Evolutionary conservation across 1,140 invertebrate genomes (phyloP).

Genomic region (Phenacoccus solenopsis): DNA sequence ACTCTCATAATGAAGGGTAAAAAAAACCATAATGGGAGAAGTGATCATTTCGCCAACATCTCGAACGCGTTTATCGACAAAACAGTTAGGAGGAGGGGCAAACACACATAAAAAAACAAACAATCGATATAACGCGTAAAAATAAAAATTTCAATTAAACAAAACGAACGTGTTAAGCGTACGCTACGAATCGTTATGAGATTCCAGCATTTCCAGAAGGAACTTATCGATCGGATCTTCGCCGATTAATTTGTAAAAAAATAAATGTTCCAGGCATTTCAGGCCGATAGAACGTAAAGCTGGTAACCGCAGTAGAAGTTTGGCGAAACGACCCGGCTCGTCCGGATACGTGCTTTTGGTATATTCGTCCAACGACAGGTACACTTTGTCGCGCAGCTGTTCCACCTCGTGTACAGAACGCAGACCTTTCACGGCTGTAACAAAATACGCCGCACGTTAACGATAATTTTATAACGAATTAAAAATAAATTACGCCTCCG

Average conservation of each 20-base stretch:
- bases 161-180: not conserved
- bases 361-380: constrained; percentile 88
- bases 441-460: no score
- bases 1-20: no score
- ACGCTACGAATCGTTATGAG: constrained; percentile 24
- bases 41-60: not conserved
- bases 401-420: constrained; percentile 72
- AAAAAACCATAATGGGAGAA: not conserved
- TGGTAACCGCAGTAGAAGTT: constrained; percentile 81
- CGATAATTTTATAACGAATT: no score
- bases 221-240: constrained; percentile 59
- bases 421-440: constrained; percentile 74
- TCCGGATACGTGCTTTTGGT: constrained; percentile 71
- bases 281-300: constrained; percentile 88
- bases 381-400: constrained; percentile 81
- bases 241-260: constrained; percentile 83
- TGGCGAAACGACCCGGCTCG: constrained; percentile 88
- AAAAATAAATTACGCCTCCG: no score
- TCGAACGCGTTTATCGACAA: not conserved
- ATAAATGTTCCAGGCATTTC: constrained; percentile 90
- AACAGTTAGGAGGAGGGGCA: not conserved
- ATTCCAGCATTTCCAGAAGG: constrained; percentile 56
- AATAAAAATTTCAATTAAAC: not conserved
- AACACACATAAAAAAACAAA: not conserved
- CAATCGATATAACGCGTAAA: not conserved